Conservation (phyloP, 2,888 invertebrate species). For the Andrena trimmerana region DNA sequence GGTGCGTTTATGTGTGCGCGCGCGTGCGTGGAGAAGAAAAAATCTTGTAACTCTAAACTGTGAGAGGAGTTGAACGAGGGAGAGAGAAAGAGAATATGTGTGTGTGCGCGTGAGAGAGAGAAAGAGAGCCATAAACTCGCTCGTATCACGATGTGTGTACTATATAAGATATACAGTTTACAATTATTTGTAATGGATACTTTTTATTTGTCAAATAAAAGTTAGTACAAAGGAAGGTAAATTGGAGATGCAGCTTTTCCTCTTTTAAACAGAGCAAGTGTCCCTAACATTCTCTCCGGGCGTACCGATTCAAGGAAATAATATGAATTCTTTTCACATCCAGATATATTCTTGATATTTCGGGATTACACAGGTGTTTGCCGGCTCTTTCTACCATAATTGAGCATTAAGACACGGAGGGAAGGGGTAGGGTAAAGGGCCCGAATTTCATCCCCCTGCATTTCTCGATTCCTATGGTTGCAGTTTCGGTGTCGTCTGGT, state of each 20-base stretch:
- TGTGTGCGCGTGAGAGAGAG: constrained; percentile 22
- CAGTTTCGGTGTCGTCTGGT: no score
- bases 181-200: constrained; percentile 83
- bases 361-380: background rate
- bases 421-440: no score
- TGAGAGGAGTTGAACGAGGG: constrained; percentile 31
- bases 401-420: background rate
- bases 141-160: constrained; percentile 76
- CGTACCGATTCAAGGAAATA: background rate
- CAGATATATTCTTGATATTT: background rate
- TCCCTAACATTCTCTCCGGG: background rate
- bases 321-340: constrained; percentile 25
- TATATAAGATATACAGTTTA: constrained; percentile 81
- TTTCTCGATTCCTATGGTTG: no score
- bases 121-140: constrained; percentile 65
- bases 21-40: constrained; percentile 30
- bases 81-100: constrained; percentile 39
- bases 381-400: background rate
- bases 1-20: constrained; percentile 38
- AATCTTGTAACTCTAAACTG: background rate
- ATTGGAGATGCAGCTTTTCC: background rate
- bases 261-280: background rate
- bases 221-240: constrained; percentile 80
- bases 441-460: no score
- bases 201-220: constrained; percentile 84